Evolutionary conservation across 2,888 invertebrate species (phyloP).

Genomic region (Petrolisthes manimaculis): DNA sequence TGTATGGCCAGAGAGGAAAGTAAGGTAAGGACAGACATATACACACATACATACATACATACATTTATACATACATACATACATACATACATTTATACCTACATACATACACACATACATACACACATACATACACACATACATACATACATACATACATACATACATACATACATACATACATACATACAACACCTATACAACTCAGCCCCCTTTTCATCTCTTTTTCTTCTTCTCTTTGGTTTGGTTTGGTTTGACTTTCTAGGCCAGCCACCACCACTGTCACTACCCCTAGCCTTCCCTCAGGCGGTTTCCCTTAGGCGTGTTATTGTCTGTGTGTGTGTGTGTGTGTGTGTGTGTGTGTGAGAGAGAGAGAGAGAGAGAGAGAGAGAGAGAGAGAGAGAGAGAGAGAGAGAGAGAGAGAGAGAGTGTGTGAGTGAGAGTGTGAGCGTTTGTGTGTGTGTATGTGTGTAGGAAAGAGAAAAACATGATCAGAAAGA

Average conservation of each 20-base stretch:
- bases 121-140: too few relatives aligned
- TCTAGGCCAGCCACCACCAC: background rate
- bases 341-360: constrained; percentile 19
- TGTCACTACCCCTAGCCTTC: background rate
- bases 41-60: too few relatives aligned
- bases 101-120: too few relatives aligned
- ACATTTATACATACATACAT: too few relatives aligned
- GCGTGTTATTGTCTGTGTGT: constrained; percentile 13
- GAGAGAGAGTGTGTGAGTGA: background rate
- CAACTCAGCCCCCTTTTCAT: background rate
- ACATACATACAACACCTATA: background rate
- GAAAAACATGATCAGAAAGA: background rate
- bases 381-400: background rate
- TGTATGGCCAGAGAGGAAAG: too few relatives aligned
- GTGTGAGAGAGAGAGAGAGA: background rate
- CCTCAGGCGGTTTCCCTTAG: background rate
- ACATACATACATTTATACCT: too few relatives aligned
- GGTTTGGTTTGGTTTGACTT: background rate
- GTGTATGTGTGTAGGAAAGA: constrained; percentile 15
- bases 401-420: background rate
- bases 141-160: constrained; percentile 4
- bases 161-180: background rate
- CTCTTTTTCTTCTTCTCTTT: background rate
- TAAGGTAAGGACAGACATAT: too few relatives aligned
- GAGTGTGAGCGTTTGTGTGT: constrained; percentile 7